Conservation (phyloP, 2,113 vertebrate genomes). For the Clarias gariepinus region DNA sequence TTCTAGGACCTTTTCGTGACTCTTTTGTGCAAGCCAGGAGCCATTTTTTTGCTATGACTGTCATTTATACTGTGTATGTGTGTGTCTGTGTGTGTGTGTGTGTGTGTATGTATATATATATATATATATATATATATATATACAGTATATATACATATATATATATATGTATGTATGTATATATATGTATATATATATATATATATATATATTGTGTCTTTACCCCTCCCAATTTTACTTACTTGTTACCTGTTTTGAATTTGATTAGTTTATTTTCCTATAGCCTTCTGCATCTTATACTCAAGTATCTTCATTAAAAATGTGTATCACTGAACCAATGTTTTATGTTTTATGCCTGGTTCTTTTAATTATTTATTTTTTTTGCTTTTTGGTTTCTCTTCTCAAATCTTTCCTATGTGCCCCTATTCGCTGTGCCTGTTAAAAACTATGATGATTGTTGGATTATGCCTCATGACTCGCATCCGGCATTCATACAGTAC, state of each 20-base stretch:
- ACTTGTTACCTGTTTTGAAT: neutral
- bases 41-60: neutral
- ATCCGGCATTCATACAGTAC: neutral
- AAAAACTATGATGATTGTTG: neutral
- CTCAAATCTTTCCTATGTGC: neutral
- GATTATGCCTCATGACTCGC: neutral
- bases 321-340: neutral
- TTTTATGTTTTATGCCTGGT: neutral
- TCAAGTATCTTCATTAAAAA: neutral
- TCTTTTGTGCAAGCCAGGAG: neutral
- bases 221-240: neutral
- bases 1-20: neutral
- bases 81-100: too few relatives aligned
- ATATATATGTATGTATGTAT: too few relatives aligned
- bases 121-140: too few relatives aligned
- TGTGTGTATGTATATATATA: too few relatives aligned
- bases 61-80: too few relatives aligned
- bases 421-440: neutral
- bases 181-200: too few relatives aligned
- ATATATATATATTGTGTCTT: neutral
- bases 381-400: neutral
- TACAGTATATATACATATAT: too few relatives aligned
- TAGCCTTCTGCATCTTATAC: neutral
- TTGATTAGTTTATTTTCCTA: neutral
- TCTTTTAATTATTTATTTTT: neutral